phyloP scores from a whole-genome alignment of 2,888 invertebrate species.

The Erpobdella octoculata region DNA sequence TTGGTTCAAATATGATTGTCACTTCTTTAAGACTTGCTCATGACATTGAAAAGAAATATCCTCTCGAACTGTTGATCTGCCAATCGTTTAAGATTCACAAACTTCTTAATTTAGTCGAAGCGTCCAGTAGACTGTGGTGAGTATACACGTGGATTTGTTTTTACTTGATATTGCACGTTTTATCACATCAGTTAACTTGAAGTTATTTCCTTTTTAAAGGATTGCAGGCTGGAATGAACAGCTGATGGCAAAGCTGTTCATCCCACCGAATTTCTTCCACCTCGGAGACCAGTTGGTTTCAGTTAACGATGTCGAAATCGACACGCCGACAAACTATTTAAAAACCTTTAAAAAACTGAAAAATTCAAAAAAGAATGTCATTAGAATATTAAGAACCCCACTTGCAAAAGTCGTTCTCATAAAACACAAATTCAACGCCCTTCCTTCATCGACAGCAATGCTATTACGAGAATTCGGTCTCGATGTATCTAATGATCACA shows the following conservation, averaged over 20 bases:
- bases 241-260: not conserved
- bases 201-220: not conserved
- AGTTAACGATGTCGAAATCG: too few relatives aligned
- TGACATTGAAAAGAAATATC: too few relatives aligned
- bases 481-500: too few relatives aligned
- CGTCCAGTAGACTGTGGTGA: not conserved
- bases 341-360: too few relatives aligned
- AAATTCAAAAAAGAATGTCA: too few relatives aligned
- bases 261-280: not conserved
- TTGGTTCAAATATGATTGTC: too few relatives aligned
- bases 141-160: not conserved
- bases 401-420: not conserved
- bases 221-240: not conserved
- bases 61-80: too few relatives aligned
- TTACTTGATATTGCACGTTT: not conserved
- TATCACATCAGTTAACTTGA: too few relatives aligned
- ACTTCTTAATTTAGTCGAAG: not conserved
- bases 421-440: not conserved
- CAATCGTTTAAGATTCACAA: not conserved
- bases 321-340: too few relatives aligned
- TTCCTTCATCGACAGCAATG: not conserved
- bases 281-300: not conserved
- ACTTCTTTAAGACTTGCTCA: too few relatives aligned
- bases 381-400: not conserved
- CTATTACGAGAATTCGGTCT: not conserved